Evolutionary conservation across 2,113 vertebrate species (phyloP), one percentile per base, ranked within the genome.

Genomic region (Chamaea fasciata): DNA sequence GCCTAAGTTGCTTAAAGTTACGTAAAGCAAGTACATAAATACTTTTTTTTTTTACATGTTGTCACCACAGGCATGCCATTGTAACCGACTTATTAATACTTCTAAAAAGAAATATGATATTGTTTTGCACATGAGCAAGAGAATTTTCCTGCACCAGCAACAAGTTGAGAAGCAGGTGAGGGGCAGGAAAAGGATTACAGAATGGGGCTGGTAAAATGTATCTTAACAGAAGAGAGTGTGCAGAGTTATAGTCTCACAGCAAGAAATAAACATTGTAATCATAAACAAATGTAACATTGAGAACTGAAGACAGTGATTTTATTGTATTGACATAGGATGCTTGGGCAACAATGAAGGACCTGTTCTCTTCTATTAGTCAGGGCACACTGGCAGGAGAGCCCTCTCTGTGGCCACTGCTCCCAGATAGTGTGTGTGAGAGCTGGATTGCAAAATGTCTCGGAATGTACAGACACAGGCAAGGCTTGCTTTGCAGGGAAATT

Each of bases 261-360:
- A 90, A 94, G 95, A 87, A 93, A 79, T 83, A 93, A 89, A 93
- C 76, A 69, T n/a, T 73, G 57, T 89, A 86, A 94, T 96, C 84
- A 77, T 90, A 92, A 94, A 90, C 94, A 96, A 96, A 94, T 94
- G 91, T 86, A 83, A 87, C 83, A 52, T 19, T 92, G 63, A 91
- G 64, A 35, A 50, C n/a, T 89, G 87, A 91, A 89, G 87, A 97
- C 87, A 89, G 84, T 60, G 78, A 90, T 95, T 96, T 96, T 94
- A 94, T 95, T 94, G 86, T 91, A 65, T 77, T 90, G 74, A 68
- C 56, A 79, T 83, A 63, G 22, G 65, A 44, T 3, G 0, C 78
- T 83, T 60, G 44, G 52, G 57, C 64, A 80, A 91, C 78, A 96
- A 77, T 60, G 67, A 55, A 78, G 50, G 53, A 47, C 73, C 92